Evolutionary conservation across 1,140 invertebrate species (phyloP), one percentile per base, ranked within the genome.

Genomic region (Bombus sylvicola): DNA sequence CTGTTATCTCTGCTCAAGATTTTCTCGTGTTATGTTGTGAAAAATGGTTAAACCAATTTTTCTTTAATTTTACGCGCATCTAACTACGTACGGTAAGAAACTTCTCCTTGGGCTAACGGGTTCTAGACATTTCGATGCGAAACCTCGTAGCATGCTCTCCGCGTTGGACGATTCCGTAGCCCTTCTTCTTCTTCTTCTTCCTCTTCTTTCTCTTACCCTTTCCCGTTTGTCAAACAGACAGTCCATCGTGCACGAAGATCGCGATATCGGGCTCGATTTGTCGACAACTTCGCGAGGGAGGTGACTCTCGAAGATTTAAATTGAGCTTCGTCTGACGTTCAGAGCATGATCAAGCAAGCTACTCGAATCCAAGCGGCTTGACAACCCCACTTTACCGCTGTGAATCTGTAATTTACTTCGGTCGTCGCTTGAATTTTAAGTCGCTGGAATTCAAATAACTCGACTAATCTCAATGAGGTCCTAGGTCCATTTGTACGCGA

Each of bases 111-210:
- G 28, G 18, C 62, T 69, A 43, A 71, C 31, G 2, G 59, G 81
- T 41, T 83, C 81, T 31, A 83, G n/a, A 31, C 66, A 84, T 84
- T 47, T 47, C 39, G 47, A 37, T 1, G 53, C 71, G 13, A 81
- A 34, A 10, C 71, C 72, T 37, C 78, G 79, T 18, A 85, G 5
- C 84, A 85, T 85, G 8, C 47, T 34, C 62, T n/a, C 9, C 78
- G 25, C 9, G 8, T 43, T n/a, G 18, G 1, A 39, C 34, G 22
- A 6, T 10, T 6, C 12, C 22, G n/a, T n/a, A 25, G 3, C 18
- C 72, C 43, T 39, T 15, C 5, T 73, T 1, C 41, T 22, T 9
- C 37, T 34, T 9, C 8, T 31, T 39, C 39, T 1, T 66, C 66
- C 37, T 15, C 66, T 68, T 28, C 69, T 6, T 41, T 25, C 10